phyloP scores from a whole-genome alignment of 2,113 vertebrate species.

The Taxidea taxus region DNA sequence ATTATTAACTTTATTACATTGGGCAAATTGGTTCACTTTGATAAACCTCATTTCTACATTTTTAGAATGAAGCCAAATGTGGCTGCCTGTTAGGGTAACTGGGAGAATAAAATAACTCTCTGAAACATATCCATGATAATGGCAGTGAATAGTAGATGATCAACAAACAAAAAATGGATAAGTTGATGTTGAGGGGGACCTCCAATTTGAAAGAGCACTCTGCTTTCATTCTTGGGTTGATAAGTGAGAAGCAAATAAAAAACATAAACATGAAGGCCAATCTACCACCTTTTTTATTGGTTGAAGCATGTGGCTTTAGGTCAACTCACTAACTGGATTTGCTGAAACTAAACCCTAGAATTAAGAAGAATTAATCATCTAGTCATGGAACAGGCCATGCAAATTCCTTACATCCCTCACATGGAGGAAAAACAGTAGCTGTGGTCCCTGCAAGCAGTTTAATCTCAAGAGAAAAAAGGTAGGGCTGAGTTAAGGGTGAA shows the following conservation, averaged over 20 bases:
- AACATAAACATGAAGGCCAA: not conserved
- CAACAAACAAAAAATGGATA: not conserved
- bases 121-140: not conserved
- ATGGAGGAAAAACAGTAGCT: not conserved
- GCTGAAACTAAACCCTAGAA: not conserved
- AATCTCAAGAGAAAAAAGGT: not conserved
- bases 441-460: not conserved
- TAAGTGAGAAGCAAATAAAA: not conserved
- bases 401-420: accelerated
- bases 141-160: not conserved
- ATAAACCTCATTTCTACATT: not conserved
- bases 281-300: not conserved
- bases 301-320: not conserved
- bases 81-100: not conserved
- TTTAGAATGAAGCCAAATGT: not conserved
- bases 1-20: not conserved
- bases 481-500: not conserved
- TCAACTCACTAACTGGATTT: not conserved
- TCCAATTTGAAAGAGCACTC: not conserved
- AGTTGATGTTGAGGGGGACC: not conserved
- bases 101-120: not conserved
- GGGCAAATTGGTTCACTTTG: not conserved
- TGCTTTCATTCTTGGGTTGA: not conserved
- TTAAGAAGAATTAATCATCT: not conserved
- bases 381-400: not conserved